A percentile compares a stretch with the other conserved stretches of the same genome.
These are phyloP conservation scores for Sipunculus nudus DNA, from an alignment of 2,888 invertebrate genomes.

Conservation along the genomic window DNA sequence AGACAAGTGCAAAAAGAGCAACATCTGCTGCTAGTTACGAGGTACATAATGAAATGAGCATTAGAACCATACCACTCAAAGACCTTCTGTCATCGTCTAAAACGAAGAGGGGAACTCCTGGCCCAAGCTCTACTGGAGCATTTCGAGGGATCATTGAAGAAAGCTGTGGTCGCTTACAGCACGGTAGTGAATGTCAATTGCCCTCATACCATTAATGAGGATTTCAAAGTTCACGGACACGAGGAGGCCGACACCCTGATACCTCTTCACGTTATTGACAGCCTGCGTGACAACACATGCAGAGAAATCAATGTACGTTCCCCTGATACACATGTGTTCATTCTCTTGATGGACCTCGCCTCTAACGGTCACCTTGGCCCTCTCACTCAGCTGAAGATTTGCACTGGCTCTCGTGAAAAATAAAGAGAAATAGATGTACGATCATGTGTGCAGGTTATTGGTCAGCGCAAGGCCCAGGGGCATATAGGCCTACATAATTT, in stretches of 20 bases:
- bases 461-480: slow-evolving; percentile 13
- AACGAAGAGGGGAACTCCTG: no score
- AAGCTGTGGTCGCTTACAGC: no score
- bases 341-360: slow-evolving; percentile 9
- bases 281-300: neutral
- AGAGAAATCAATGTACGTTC: slow-evolving; percentile 16
- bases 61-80: no score
- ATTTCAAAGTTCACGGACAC: no score
- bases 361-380: slow-evolving; percentile 3
- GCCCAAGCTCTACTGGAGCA: no score
- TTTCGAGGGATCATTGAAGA: no score
- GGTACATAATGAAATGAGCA: no score
- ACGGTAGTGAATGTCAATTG: no score
- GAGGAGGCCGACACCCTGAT: slow-evolving; percentile 23
- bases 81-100: no score
- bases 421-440: slow-evolving; percentile 14
- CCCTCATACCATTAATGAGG: no score
- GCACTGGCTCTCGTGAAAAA: slow-evolving; percentile 19
- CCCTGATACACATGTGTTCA: slow-evolving; percentile 21
- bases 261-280: slow-evolving; percentile 12
- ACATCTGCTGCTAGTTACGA: no score
- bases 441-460: slow-evolving; percentile 9
- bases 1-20: slow-evolving; percentile 13
- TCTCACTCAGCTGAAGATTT: slow-evolving; percentile 4
- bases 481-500: slow-evolving; percentile 19